Evolutionary conservation across 2,888 invertebrate species (phyloP).

Genomic region (Parnassius smintheus): DNA sequence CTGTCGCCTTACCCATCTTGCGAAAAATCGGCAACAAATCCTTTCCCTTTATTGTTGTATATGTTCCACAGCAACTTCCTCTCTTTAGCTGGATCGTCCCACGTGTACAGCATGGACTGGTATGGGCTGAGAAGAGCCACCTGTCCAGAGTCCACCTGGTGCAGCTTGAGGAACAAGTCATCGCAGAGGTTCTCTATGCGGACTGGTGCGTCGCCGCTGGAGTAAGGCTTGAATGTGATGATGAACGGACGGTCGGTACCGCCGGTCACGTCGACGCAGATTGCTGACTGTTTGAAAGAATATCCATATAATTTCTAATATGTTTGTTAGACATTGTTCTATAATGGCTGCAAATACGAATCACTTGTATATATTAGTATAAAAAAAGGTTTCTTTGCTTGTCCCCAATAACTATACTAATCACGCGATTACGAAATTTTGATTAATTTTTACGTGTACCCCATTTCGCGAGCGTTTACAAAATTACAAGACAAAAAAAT

Average conservation of each 20-base stretch:
- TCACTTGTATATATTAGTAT: too few species aligned
- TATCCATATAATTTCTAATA: background rate
- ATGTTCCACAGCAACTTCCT: constrained; percentile 90
- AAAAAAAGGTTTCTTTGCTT: too few species aligned
- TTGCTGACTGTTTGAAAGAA: constrained; percentile 78
- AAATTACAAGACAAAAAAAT: too few species aligned
- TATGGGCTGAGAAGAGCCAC: constrained; percentile 89
- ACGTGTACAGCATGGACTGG: constrained; percentile 89
- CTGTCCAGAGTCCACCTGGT: constrained; percentile 81
- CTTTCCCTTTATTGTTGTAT: constrained; percentile 88
- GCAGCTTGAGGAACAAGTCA: constrained; percentile 89
- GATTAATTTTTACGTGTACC: too few species aligned
- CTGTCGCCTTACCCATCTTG: constrained; percentile 80
- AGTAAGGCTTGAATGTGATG: constrained; percentile 88
- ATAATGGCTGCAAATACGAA: too few species aligned
- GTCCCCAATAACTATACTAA: too few species aligned
- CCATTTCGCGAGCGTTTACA: too few species aligned
- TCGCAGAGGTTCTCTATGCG: constrained; percentile 92
- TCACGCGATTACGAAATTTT: too few species aligned
- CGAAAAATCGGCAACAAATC: constrained; percentile 86
- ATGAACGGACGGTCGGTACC: constrained; percentile 87
- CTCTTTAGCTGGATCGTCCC: constrained; percentile 90
- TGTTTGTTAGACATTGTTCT: background rate
- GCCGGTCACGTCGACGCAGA: constrained; percentile 86
- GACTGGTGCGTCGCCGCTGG: constrained; percentile 89